Evolutionary conservation across 1,140 invertebrate genomes (phyloP), one percentile per base, ranked within the genome.

Genomic region (Camponotus pennsylvanicus): DNA sequence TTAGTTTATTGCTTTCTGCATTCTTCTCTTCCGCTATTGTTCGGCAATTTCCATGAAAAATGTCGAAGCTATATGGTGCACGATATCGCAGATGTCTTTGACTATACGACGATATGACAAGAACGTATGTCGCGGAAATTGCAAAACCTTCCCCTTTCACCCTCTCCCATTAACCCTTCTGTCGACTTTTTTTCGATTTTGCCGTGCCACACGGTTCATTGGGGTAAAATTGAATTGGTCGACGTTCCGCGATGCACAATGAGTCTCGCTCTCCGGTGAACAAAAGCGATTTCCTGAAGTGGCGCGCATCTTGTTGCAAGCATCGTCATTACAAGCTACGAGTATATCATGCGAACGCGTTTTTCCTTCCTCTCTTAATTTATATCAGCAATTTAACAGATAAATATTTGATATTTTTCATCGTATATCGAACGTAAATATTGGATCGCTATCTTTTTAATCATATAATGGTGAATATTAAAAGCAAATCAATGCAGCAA

Each of bases 21-120:
- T 80, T 88, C 75, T 70, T 86, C 49, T 69, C 15, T 57, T 27
- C 32, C 57, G 57, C 27, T 55, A 78, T 90, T 91, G 89, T 89
- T 86, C 52, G 82, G 89, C 89, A 90, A 92, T 92, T 91, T 89
- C 70, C 85, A 85, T 90, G 87, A 90, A 89, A 91, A 92, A 92
- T 88, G 69, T 80, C 77, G 76, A 57, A 66, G 71, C 57, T 88
- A 79, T 86, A 88, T 76, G 82, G 76, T 64, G 85, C 71, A 82
- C 88, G 78, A 73, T 73, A 83, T 59, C 34, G 57, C 76, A 49
- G 3, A 7, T 63, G 82, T 79, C 63, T 77, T 86, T 70, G 34
- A 71, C 69, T 85, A 42, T 66, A 82, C 21, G 79, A 67, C 32
- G 42, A 83, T 59, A 59, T 80, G 84, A 80, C 34, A 37, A 21